A percentile compares a stretch with the other conserved stretches of the same genome.
Conservation (phyloP, 1,140 invertebrate species). For the Tachypleus tridentatus region DNA sequence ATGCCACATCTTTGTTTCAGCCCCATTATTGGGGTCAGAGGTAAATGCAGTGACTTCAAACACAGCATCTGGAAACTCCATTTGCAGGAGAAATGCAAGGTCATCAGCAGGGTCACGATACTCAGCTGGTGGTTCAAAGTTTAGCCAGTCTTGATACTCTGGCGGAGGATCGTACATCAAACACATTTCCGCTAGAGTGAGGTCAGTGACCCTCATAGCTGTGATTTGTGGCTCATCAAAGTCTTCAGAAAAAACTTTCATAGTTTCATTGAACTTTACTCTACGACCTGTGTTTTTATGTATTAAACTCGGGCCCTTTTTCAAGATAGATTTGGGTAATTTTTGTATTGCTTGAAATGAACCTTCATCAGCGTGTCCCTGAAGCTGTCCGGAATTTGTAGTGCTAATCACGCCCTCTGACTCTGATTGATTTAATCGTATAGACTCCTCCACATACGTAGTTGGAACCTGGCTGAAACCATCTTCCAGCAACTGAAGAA, state of each 20-base stretch:
- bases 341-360: no score
- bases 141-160: constrained; percentile 17
- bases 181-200: constrained; percentile 2
- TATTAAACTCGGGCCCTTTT: constrained; percentile 4
- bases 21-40: not conserved
- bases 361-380: no score
- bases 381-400: no score
- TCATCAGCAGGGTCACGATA: constrained; percentile 8
- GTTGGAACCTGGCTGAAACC: no score
- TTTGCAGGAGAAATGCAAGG: not conserved
- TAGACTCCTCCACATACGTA: no score
- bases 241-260: constrained; percentile 16
- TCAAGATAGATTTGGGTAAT: constrained; percentile 13
- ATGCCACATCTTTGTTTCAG: not conserved
- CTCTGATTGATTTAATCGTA: no score
- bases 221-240: constrained; percentile 7
- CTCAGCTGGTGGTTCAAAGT: constrained; percentile 18
- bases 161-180: constrained; percentile 19
- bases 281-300: constrained; percentile 2
- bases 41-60: not conserved
- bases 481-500: no score
- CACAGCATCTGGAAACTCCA: not conserved
- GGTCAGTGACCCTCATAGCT: constrained; percentile 8
- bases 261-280: constrained; percentile 18
- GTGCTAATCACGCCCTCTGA: no score